Conservation (phyloP, 2,888 invertebrate species). For the Pristionchus fissidentatus region DNA sequence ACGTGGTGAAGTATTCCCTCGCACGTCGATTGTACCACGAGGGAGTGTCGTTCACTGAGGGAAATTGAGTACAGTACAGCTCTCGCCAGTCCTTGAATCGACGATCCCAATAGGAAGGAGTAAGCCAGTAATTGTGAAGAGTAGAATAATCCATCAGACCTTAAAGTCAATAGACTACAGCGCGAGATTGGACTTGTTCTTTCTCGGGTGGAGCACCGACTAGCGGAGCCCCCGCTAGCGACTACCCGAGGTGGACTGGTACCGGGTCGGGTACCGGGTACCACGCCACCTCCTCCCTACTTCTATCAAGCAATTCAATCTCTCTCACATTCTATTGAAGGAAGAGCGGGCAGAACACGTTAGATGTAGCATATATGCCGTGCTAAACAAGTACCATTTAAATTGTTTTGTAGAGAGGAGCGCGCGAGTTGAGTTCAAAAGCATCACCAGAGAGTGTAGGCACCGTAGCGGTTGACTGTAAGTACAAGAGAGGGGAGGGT, state of each 20-base stretch:
- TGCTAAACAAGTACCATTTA: neutral
- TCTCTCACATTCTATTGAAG: constrained; percentile 26
- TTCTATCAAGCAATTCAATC: neutral
- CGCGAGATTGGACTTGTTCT: neutral
- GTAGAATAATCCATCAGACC: constrained; percentile 65
- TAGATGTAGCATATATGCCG: constrained; percentile 23
- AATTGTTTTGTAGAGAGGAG: neutral
- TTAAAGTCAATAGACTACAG: constrained; percentile 50
- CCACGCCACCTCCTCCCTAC: neutral
- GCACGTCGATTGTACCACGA: constrained; percentile 19
- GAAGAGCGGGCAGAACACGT: constrained; percentile 49
- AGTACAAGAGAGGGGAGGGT: too few species aligned
- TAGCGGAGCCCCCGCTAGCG: constrained; percentile 9
- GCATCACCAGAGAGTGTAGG: constrained; percentile 46
- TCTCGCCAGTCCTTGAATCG: constrained; percentile 57
- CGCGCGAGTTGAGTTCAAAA: neutral
- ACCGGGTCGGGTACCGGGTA: constrained; percentile 6
- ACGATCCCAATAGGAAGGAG: constrained; percentile 68
- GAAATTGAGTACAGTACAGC: constrained; percentile 23
- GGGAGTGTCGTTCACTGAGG: constrained; percentile 8
- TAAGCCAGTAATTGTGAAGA: constrained; percentile 68
- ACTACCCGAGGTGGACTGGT: neutral
- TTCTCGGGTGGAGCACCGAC: constrained; percentile 7
- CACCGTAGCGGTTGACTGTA: constrained; percentile 44
- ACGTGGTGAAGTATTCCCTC: constrained; percentile 41